phyloP scores from a whole-genome alignment of 1,140 invertebrate species.

The Piezodorus guildinii region DNA sequence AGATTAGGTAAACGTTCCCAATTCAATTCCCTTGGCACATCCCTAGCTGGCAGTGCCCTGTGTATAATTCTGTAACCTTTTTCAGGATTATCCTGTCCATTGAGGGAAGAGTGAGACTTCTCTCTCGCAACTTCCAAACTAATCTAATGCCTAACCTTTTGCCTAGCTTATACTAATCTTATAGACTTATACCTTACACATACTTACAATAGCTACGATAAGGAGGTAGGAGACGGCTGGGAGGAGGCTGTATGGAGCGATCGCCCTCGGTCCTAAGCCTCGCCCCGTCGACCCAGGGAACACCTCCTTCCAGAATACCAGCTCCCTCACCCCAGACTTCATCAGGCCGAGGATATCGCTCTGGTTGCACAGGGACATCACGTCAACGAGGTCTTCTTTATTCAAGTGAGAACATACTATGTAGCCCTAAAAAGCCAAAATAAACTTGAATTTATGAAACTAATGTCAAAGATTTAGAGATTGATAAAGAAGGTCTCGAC shows the following conservation, averaged over 20 bases:
- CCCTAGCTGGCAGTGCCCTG: too few species aligned
- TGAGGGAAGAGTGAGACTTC: too few species aligned
- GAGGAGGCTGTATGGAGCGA: conserved; percentile 32
- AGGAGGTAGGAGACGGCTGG: conserved; percentile 57
- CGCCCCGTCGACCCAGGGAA: conserved; percentile 40
- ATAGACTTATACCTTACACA: too few species aligned
- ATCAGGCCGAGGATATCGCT: conserved; percentile 54
- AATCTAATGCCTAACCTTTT: too few species aligned
- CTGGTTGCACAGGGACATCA: conserved; percentile 54
- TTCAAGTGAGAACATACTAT: conserved; percentile 58
- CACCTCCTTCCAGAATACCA: conserved; percentile 67
- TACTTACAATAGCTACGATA: conserved; percentile 57
- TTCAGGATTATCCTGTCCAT: too few species aligned
- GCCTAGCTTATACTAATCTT: too few species aligned
- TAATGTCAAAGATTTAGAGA: neutral
- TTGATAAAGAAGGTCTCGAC: too few species aligned
- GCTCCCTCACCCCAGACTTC: conserved; percentile 46
- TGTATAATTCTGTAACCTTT: too few species aligned
- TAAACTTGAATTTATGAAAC: neutral
- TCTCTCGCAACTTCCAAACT: too few species aligned
- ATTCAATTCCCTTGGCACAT: too few species aligned
- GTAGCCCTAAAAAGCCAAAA: conserved; percentile 40
- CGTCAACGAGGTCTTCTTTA: conserved; percentile 53
- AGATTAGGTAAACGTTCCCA: too few species aligned
- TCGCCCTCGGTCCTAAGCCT: conserved; percentile 24